A percentile compares a stretch with the other conserved stretches of the same genome.
Evolutionary conservation across 2,797 vertebrate species (phyloP).

Genomic region (Sternotherus odoratus): DNA sequence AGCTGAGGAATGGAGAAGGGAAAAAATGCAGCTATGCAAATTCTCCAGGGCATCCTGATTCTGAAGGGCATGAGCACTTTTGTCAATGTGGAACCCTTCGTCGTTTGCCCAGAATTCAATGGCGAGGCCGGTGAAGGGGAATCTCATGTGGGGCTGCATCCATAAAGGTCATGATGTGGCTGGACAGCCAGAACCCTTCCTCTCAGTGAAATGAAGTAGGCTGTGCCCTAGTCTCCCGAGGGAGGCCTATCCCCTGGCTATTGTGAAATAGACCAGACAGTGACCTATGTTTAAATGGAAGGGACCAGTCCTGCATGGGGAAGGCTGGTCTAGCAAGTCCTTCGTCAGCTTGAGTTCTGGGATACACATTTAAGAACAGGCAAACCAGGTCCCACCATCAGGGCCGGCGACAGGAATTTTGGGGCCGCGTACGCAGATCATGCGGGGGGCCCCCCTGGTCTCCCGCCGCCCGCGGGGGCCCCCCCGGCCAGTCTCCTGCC

Average conservation of each 20-base stretch:
- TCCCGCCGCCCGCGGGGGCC: too few relatives aligned
- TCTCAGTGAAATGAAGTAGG: neutral
- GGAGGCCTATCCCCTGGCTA: neutral
- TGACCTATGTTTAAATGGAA: too few relatives aligned
- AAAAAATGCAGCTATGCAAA: neutral
- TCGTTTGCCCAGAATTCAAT: neutral
- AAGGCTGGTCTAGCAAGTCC: neutral
- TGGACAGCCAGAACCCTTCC: neutral
- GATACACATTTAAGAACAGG: neutral
- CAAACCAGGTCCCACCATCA: neutral
- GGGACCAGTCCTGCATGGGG: neutral
- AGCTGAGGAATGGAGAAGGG: neutral
- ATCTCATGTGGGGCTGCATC: neutral
- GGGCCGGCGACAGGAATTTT: too few relatives aligned
- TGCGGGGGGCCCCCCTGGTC: too few relatives aligned
- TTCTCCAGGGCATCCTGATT: neutral
- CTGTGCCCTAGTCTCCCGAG: neutral
- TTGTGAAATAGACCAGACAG: neutral
- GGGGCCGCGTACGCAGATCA: too few relatives aligned
- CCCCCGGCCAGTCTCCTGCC: too few relatives aligned
- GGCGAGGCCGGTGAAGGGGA: neutral
- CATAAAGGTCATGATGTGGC: neutral
- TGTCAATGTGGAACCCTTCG: neutral
- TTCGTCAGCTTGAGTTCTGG: neutral
- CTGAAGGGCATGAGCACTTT: neutral